These are phyloP conservation scores for Drosophila pseudoananassae DNA, from an alignment of 1,140 invertebrate species.

Conservation along the genomic window DNA sequence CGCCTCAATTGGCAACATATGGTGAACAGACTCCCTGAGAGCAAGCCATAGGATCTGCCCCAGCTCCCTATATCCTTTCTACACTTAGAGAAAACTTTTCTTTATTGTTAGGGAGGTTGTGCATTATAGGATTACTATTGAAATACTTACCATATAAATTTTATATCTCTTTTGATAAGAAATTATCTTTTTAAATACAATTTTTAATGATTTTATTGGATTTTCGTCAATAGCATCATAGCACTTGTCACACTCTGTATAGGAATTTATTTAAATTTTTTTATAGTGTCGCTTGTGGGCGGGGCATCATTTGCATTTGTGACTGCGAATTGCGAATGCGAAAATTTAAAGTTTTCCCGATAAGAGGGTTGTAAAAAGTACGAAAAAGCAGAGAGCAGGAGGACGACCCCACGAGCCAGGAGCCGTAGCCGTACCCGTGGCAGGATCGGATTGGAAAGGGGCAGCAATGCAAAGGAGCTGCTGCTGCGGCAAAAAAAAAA, in stretches of 20 bases:
- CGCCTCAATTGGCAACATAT: slow-evolving; percentile 81
- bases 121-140: no score
- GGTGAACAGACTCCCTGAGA: slow-evolving; percentile 60
- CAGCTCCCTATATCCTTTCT: slow-evolving; percentile 4
- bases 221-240: not conserved
- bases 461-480: slow-evolving; percentile 17
- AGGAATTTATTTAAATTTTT: slow-evolving; percentile 3
- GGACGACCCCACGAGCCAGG: slow-evolving; percentile 7
- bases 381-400: slow-evolving; percentile 47
- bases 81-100: slow-evolving; percentile 1
- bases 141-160: no score
- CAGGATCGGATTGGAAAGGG: not conserved
- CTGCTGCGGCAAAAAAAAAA: slow-evolving; percentile 42
- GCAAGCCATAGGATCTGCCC: slow-evolving; percentile 17
- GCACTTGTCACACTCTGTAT: not conserved
- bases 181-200: no score
- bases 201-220: not conserved
- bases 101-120: no score
- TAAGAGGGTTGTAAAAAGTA: slow-evolving; percentile 80
- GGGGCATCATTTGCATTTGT: slow-evolving; percentile 75
- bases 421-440: not conserved
- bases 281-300: slow-evolving; percentile 36
- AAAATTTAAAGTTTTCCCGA: slow-evolving; percentile 79
- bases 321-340: slow-evolving; percentile 79
- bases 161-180: no score